Evolutionary conservation across 1,140 invertebrate genomes (phyloP), one percentile per base, ranked within the genome.

Genomic region (Gryon sp.): DNA sequence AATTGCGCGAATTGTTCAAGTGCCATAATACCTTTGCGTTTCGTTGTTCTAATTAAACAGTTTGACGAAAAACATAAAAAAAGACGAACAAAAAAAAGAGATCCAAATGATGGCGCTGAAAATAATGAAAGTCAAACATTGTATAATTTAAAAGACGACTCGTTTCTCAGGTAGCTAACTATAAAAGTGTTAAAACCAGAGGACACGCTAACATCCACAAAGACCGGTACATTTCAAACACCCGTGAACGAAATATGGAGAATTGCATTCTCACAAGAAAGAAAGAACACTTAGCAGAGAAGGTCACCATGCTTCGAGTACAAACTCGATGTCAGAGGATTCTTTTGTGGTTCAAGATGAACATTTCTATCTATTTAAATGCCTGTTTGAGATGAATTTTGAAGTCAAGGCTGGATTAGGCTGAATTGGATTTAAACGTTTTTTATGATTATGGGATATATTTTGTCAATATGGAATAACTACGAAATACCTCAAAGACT

Each of bases 81-180:
- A 12, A n/a, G 16, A 0, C 34, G 19, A 3, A 20, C 1, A 50
- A 8, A 1, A 30, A 36, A 14, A 50, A 19, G 9, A 9, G 14
- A 9, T 2, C 15, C 41, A 40, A 34, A 30, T 34, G 46, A 41
- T n/a, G 40, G 12, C 8, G 26, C 26, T 28, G 43, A 57, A 57
- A 57, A 57, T 57, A 68, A 68, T 68, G 65, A 68, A 68, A 68
- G 65, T 59, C 65, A 68, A 68, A 68, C 52, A 68, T 57, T 53
- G 48, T 57, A 57, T 59, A 57, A 50, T 59, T 32, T 41, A 19
- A 48, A 34, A 32, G 26, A 28, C 7, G n/a, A 28, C 26, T 7
- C 26, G 8, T 28, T 28, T 28, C 26, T 28, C 26, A 28, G 52
- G 62, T 66, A 66, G 62, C 43, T 48, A 40, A 43, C 63, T 57